These are phyloP conservation scores for Lagenorhynchus albirostris DNA, from an alignment of 2,113 vertebrate species.

Conservation along the genomic window DNA sequence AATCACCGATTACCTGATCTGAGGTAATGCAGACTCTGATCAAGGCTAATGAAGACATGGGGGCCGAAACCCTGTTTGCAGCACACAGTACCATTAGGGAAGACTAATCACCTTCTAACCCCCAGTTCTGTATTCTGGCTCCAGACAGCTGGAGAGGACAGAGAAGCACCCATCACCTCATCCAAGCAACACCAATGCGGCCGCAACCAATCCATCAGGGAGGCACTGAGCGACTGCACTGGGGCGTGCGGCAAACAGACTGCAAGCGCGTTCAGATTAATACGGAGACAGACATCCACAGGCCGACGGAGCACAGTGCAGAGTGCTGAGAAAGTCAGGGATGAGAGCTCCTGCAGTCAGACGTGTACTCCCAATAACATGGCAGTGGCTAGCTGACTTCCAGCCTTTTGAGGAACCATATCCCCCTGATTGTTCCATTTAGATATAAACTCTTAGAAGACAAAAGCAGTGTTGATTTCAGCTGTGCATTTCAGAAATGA, in stretches of 20 bases:
- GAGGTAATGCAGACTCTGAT: constrained; percentile 74
- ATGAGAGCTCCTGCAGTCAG: neutral
- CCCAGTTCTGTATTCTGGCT: constrained; percentile 68
- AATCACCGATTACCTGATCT: constrained; percentile 79
- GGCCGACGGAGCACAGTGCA: fast-evolving
- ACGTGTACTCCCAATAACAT: fast-evolving
- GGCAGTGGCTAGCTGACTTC: neutral
- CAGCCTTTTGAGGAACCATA: too few species aligned
- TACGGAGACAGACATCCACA: fast-evolving
- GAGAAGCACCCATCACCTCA: constrained; percentile 76
- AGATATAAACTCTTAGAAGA: neutral
- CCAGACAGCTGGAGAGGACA: constrained; percentile 67
- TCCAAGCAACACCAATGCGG: constrained; percentile 58
- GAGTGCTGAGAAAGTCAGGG: neutral
- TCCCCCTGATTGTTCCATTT: neutral
- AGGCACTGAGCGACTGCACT: neutral
- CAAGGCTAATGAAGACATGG: constrained; percentile 77
- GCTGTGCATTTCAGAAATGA: neutral
- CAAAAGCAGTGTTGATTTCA: neutral
- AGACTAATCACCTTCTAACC: constrained; percentile 81
- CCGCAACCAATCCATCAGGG: constrained; percentile 37
- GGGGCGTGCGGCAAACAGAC: neutral
- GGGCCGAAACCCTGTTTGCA: constrained; percentile 70
- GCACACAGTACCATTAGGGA: constrained; percentile 68
- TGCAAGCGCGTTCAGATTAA: neutral